Evolutionary conservation across 2,797 vertebrate genomes (phyloP).

Genomic region (Lacerta bilineata): DNA sequence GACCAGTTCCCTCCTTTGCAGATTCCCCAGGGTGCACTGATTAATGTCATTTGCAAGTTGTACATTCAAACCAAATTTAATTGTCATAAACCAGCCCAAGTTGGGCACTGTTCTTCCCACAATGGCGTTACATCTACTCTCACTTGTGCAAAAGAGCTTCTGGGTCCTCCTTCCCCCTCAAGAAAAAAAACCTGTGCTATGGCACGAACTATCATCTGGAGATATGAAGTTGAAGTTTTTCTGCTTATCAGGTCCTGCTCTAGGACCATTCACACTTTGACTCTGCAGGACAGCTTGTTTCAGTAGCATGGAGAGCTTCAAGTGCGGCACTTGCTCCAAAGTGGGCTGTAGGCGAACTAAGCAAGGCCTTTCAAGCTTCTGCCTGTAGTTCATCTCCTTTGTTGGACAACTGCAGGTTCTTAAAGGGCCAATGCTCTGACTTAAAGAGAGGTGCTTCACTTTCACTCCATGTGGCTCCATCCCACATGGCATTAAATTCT

Average conservation of each 20-base stretch:
- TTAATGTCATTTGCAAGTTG: not conserved
- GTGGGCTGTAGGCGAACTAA: too few relatives aligned
- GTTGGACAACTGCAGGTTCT: not conserved
- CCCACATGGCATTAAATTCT: too few relatives aligned
- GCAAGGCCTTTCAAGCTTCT: not conserved
- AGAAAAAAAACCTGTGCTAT: not conserved
- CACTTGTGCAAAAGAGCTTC: not conserved
- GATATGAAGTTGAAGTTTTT: not conserved
- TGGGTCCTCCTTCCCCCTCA: not conserved
- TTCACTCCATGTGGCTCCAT: not conserved
- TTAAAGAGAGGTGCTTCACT: not conserved
- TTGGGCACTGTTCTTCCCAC: not conserved
- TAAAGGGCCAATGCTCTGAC: not conserved
- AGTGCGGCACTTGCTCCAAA: not conserved
- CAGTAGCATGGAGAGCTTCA: not conserved
- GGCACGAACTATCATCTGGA: not conserved
- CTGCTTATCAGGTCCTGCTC: not conserved
- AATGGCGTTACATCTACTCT: not conserved
- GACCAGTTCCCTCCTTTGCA: not conserved
- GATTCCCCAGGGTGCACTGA: not conserved
- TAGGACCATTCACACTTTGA: not conserved
- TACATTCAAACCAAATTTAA: not conserved
- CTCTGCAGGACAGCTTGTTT: too few relatives aligned
- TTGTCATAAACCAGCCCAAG: not conserved
- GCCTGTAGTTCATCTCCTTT: too few relatives aligned